A percentile compares a stretch with the other conserved stretches of the same genome.
Evolutionary conservation across 2,113 vertebrate genomes (phyloP).

Genomic region (Phocoena sinus): DNA sequence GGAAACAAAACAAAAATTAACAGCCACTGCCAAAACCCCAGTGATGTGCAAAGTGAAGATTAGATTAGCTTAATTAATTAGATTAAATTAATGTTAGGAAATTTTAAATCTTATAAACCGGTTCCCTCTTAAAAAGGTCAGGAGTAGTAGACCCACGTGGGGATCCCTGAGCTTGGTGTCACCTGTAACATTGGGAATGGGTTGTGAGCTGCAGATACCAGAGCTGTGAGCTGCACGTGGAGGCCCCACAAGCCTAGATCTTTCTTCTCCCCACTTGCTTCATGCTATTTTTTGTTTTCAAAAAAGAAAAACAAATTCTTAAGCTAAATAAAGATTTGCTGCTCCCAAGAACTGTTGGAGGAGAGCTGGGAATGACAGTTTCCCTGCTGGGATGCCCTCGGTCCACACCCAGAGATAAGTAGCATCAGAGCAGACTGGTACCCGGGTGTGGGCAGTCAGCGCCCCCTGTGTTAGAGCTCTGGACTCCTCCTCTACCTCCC

Average conservation of each 20-base stretch:
- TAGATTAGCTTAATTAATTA: background rate
- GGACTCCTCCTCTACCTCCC: background rate
- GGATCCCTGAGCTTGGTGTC: background rate
- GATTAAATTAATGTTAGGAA: background rate
- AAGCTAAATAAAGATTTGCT: background rate
- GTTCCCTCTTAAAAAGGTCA: background rate
- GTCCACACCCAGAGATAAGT: background rate
- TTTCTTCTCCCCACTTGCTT: background rate
- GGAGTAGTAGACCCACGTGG: too few species aligned
- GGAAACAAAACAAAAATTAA: background rate
- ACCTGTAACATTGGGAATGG: background rate
- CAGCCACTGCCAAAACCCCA: background rate
- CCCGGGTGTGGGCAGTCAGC: rapidly evolving
- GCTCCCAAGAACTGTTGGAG: background rate
- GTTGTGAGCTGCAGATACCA: background rate
- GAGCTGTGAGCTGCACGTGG: background rate
- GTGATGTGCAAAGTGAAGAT: background rate
- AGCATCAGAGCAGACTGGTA: rapidly evolving
- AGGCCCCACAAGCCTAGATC: background rate
- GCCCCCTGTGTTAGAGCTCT: rapidly evolving
- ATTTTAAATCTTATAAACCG: background rate
- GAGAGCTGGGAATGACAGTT: background rate
- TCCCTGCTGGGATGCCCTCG: rapidly evolving
- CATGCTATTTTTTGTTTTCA: background rate
- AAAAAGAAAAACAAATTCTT: background rate